Evolutionary conservation across 2,797 vertebrate genomes (phyloP).

Genomic region (Muscicapa striata): DNA sequence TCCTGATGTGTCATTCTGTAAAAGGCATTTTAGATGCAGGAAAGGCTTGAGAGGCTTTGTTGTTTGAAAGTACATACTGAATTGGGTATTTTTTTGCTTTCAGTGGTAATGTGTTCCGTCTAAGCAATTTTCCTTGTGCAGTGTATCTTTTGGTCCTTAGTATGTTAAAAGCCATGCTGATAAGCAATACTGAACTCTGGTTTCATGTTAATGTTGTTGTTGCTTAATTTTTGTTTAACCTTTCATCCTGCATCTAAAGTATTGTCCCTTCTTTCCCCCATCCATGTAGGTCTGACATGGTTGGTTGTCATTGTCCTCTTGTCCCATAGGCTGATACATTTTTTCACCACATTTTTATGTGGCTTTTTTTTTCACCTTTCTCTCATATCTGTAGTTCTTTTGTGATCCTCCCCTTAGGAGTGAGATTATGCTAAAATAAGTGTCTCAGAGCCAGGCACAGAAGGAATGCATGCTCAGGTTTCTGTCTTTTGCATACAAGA

Average conservation of each 20-base stretch:
- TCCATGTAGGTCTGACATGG: neutral
- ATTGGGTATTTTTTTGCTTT: neutral
- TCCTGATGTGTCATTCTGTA: neutral
- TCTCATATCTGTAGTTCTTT: neutral
- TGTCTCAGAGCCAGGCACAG: neutral
- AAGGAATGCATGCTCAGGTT: neutral
- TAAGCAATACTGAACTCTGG: neutral
- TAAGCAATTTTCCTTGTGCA: neutral
- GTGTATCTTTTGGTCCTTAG: neutral
- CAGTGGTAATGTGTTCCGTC: neutral
- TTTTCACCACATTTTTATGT: neutral
- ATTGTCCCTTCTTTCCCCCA: neutral
- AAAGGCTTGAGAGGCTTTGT: neutral
- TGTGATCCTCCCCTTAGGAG: neutral
- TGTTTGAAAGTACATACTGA: neutral
- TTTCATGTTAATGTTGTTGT: neutral
- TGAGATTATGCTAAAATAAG: neutral
- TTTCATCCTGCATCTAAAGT: neutral
- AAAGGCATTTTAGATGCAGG: neutral
- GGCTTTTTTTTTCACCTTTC: neutral
- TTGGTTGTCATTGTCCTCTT: neutral
- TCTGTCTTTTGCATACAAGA: neutral
- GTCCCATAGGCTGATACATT: accelerated
- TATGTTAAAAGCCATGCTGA: neutral
- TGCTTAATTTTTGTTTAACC: neutral